These are phyloP conservation scores for Tribolium freemani DNA, from an alignment of 2,888 invertebrate species.

Conservation along the genomic window DNA sequence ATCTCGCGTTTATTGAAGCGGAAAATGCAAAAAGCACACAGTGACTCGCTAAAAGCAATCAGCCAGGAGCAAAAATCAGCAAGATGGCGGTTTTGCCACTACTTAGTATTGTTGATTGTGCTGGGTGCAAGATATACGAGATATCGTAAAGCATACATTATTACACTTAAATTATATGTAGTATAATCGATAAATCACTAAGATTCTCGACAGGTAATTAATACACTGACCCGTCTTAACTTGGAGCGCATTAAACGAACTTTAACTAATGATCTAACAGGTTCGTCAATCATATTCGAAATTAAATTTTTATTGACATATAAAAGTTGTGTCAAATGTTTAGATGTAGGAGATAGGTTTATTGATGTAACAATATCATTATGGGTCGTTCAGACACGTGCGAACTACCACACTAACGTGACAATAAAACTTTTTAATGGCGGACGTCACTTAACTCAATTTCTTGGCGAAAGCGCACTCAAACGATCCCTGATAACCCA, in stretches of 20 bases:
- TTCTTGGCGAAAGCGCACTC: constrained; percentile 37
- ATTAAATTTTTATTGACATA: constrained; percentile 68
- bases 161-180: constrained; percentile 45
- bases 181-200: constrained; percentile 55
- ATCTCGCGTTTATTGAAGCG: constrained; percentile 13
- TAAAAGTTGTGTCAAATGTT: constrained; percentile 67
- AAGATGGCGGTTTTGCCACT: not conserved
- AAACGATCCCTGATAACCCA: not conserved
- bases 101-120: constrained; percentile 31
- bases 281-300: constrained; percentile 68
- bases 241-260: constrained; percentile 49
- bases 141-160: constrained; percentile 51
- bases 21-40: constrained; percentile 12
- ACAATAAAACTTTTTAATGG: constrained; percentile 69
- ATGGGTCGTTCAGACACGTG: constrained; percentile 66
- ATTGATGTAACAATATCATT: constrained; percentile 69
- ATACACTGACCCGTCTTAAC: constrained; percentile 53
- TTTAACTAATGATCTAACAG: constrained; percentile 63
- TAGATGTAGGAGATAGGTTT: constrained; percentile 67
- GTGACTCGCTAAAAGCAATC: not conserved
- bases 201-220: constrained; percentile 50
- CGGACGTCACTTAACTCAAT: constrained; percentile 58
- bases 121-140: constrained; percentile 48
- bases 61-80: not conserved
- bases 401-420: constrained; percentile 67